Evolutionary conservation across 2,113 vertebrate species (phyloP).

Genomic region (Triplophysa siluroides): DNA sequence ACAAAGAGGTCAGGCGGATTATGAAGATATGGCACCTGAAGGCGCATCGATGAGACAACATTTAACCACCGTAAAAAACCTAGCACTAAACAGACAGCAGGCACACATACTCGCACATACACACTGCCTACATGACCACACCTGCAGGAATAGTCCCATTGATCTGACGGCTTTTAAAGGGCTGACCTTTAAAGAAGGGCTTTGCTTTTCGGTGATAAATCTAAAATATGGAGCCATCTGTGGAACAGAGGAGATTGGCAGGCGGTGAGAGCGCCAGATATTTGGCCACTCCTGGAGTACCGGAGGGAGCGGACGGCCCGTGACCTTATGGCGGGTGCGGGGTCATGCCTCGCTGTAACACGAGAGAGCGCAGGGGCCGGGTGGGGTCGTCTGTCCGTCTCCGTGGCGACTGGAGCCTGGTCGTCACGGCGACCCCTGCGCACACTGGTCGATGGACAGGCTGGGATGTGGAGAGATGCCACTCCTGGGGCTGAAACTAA

Average conservation of each 20-base stretch:
- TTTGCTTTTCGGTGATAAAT: constrained; percentile 86
- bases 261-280: constrained; percentile 79
- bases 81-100: constrained; percentile 50
- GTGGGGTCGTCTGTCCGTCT: constrained; percentile 70
- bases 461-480: constrained; percentile 63
- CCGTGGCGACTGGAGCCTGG: constrained; percentile 70
- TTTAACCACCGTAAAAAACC: constrained; percentile 43
- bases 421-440: constrained; percentile 67
- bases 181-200: constrained; percentile 83
- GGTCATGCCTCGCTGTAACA: constrained; percentile 78
- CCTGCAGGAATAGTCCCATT: constrained; percentile 76
- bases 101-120: constrained; percentile 59
- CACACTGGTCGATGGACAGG: constrained; percentile 62
- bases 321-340: constrained; percentile 80
- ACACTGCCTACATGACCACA: constrained; percentile 57
- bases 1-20: constrained; percentile 55
- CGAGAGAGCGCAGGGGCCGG: constrained; percentile 61
- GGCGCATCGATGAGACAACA: constrained; percentile 52
- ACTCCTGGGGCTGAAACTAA: constrained; percentile 59
- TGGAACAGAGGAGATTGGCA: constrained; percentile 81
- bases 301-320: constrained; percentile 65
- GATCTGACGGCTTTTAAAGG: constrained; percentile 87
- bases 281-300: constrained; percentile 71
- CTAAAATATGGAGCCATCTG: constrained; percentile 90
- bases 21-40: constrained; percentile 63